phyloP scores from a whole-genome alignment of 2,113 vertebrate species.

The Calyptomena viridis region DNA sequence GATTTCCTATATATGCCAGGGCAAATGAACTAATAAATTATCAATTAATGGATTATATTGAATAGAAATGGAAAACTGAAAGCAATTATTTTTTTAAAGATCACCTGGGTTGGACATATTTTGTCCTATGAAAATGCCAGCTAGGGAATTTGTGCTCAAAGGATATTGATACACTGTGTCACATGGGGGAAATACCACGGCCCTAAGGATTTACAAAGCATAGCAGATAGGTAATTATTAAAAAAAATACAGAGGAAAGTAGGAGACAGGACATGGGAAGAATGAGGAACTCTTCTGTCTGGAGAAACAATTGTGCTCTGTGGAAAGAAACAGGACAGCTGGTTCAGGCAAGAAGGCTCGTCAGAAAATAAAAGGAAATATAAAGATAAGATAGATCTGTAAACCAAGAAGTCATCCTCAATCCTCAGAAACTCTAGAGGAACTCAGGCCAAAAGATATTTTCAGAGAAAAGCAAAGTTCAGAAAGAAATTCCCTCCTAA shows the following conservation, averaged over 20 bases:
- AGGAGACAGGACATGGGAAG: background rate
- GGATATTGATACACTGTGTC: background rate
- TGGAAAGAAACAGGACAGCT: background rate
- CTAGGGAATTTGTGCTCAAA: background rate
- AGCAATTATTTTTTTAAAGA: background rate
- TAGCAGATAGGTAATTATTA: background rate
- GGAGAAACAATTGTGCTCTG: background rate
- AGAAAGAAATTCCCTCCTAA: background rate
- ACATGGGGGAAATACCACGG: background rate
- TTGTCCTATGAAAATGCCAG: background rate
- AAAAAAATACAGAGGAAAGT: background rate
- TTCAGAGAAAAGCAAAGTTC: background rate
- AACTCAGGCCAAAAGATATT: background rate
- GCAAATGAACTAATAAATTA: background rate
- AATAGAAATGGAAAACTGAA: background rate
- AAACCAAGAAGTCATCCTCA: background rate
- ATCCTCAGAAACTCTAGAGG: background rate
- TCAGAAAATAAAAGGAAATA: background rate
- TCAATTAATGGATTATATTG: background rate
- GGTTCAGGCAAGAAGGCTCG: background rate
- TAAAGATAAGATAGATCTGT: background rate
- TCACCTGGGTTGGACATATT: background rate
- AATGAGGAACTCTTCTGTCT: background rate
- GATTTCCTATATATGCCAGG: background rate
- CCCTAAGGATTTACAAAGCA: background rate